Percentiles rank a stretch among this genome's conserved stretches.
phyloP scores from a whole-genome alignment of 2,797 vertebrate genomes.

The Steatocranus sp. region DNA sequence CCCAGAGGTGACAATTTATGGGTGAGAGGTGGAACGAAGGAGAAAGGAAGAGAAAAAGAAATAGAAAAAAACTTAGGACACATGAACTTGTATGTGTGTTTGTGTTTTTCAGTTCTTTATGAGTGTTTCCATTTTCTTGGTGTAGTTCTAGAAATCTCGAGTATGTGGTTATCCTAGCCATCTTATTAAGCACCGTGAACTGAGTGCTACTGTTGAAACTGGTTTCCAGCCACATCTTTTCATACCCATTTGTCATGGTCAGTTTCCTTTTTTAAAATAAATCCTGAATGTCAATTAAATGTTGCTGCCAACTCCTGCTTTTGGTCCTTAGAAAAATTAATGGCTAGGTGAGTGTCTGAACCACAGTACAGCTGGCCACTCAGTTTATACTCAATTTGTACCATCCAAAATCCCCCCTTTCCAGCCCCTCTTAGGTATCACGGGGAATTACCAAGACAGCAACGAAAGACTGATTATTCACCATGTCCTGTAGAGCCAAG shows the following conservation, averaged over 20 bases:
- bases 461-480: neutral
- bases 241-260: neutral
- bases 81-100: neutral
- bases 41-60: neutral
- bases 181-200: neutral
- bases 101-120: neutral
- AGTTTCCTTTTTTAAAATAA: neutral
- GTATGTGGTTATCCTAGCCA: neutral
- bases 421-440: neutral
- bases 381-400: neutral
- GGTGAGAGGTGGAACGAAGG: slow-evolving; percentile 1
- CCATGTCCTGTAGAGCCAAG: neutral
- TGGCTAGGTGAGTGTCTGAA: neutral
- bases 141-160: neutral
- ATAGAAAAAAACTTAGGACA: neutral
- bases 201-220: neutral
- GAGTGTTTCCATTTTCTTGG: neutral
- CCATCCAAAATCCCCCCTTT: neutral
- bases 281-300: slow-evolving; percentile 15
- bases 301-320: neutral
- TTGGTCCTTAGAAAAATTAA: neutral
- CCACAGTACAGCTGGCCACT: neutral
- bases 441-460: neutral
- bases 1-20: slow-evolving; percentile 47
- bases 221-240: neutral